Evolutionary conservation across 1,140 invertebrate genomes (phyloP).

Genomic region (Adoxophyes honmai): DNA sequence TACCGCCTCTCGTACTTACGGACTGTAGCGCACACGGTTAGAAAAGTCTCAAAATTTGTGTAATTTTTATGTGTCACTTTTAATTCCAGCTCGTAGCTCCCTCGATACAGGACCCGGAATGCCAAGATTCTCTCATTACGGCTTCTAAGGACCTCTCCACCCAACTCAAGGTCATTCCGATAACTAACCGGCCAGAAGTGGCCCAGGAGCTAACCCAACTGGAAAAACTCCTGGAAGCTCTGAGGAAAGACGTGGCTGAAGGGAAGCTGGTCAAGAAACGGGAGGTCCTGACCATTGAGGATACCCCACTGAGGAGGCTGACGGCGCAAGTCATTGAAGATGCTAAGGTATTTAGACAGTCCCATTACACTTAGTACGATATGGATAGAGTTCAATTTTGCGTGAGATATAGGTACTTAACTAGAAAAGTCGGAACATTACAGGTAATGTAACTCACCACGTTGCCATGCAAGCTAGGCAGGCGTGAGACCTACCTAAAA

Average conservation of each 20-base stretch:
- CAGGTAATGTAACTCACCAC: no score
- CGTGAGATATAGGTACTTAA: no score
- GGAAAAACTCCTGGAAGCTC: constrained; percentile 27
- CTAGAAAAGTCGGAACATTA: no score
- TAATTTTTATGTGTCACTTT: not conserved
- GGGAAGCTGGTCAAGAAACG: constrained; percentile 29
- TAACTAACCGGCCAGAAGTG: constrained; percentile 21
- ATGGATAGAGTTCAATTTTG: no score
- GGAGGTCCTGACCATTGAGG: constrained; percentile 34
- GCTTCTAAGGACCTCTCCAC: constrained; percentile 27
- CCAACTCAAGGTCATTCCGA: constrained; percentile 25
- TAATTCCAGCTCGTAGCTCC: constrained; percentile 35
- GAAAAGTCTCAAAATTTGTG: no score
- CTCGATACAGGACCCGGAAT: constrained; percentile 32
- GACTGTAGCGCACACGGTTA: no score
- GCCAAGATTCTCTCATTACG: constrained; percentile 27
- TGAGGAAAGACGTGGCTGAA: constrained; percentile 30
- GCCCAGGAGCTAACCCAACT: constrained; percentile 23
- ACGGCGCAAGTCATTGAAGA: constrained; percentile 40
- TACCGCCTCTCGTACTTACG: no score
- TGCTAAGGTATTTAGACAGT: constrained; percentile 32
- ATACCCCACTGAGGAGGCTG: constrained; percentile 45
- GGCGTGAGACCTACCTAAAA: no score
- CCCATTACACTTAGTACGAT: no score
- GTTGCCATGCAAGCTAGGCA: no score